A percentile compares a stretch with the other conserved stretches of the same genome.
phyloP scores from a whole-genome alignment of 2,797 vertebrate genomes.

The Cyclura pinguis region DNA sequence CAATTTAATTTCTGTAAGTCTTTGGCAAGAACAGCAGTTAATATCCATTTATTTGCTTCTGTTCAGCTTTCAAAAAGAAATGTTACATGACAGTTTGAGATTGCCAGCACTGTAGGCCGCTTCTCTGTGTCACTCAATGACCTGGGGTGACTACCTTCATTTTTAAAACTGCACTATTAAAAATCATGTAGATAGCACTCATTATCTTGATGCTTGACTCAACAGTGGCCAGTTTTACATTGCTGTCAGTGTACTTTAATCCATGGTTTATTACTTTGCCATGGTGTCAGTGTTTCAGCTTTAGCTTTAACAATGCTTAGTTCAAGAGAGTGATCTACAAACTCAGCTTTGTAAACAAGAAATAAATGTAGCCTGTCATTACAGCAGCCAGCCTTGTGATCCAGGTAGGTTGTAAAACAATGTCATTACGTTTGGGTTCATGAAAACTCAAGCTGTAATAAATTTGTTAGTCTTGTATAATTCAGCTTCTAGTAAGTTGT shows the following conservation, averaged over 20 bases:
- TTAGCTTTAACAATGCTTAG: slow-evolving; percentile 23
- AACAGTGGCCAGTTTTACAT: slow-evolving; percentile 54
- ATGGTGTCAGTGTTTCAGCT: slow-evolving; percentile 25
- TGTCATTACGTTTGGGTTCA: neutral
- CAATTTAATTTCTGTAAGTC: slow-evolving; percentile 1
- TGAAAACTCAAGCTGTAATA: neutral
- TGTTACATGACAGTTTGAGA: slow-evolving; percentile 8
- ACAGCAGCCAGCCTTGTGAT: slow-evolving; percentile 10
- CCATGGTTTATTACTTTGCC: slow-evolving; percentile 68
- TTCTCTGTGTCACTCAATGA: slow-evolving; percentile 7
- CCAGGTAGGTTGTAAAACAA: neutral
- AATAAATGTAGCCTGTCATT: slow-evolving; percentile 36
- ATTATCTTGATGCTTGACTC: slow-evolving; percentile 44
- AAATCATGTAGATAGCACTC: slow-evolving; percentile 51
- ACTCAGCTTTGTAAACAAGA: slow-evolving; percentile 59
- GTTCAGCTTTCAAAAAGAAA: slow-evolving; percentile 5
- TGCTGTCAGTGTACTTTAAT: slow-evolving; percentile 70
- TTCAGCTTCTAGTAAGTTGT: neutral
- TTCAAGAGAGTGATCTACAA: slow-evolving; percentile 43
- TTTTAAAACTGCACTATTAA: slow-evolving; percentile 59
- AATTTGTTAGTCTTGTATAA: neutral
- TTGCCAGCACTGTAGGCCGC: slow-evolving; percentile 11
- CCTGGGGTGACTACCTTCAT: slow-evolving; percentile 28
- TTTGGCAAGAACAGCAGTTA: neutral
- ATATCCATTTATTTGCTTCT: neutral